These are phyloP conservation scores for Cettia cetti DNA, from an alignment of 2,113 vertebrate genomes.

Conservation along the genomic window DNA sequence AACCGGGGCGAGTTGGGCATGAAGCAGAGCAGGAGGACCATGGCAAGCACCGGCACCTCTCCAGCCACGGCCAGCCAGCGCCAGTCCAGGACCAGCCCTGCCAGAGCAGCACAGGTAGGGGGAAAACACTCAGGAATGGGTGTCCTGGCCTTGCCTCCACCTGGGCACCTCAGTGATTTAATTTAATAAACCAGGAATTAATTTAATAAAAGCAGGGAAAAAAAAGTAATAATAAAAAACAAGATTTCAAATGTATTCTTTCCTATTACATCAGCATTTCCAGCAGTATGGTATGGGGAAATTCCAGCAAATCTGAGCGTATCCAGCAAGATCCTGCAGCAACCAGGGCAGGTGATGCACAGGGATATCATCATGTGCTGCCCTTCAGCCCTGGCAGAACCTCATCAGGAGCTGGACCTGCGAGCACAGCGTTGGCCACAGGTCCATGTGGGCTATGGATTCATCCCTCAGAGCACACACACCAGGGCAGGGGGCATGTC, in stretches of 20 bases:
- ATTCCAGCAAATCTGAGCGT: neutral
- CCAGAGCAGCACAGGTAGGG: neutral
- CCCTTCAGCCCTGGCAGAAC: neutral
- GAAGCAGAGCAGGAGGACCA: constrained; percentile 83
- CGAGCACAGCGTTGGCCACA: accelerated
- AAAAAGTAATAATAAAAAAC: too few species aligned
- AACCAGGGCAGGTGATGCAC: neutral
- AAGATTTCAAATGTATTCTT: neutral
- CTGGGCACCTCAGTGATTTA: neutral
- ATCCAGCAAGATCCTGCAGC: neutral
- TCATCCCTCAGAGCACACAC: neutral
- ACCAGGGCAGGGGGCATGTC: accelerated
- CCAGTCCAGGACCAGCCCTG: constrained; percentile 86
- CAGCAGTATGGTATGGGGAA: neutral
- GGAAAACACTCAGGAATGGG: neutral
- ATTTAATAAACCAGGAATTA: neutral
- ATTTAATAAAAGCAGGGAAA: neutral
- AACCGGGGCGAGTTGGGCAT: constrained; percentile 93
- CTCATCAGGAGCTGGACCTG: neutral
- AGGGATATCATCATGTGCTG: accelerated
- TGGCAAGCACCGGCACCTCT: constrained; percentile 77
- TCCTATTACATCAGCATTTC: neutral
- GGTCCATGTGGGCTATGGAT: accelerated
- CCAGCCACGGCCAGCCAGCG: constrained; percentile 89
- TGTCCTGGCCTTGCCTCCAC: neutral